These are phyloP conservation scores for Melinaea marsaeus DNA, from an alignment of 2,888 invertebrate species.

Conservation along the genomic window DNA sequence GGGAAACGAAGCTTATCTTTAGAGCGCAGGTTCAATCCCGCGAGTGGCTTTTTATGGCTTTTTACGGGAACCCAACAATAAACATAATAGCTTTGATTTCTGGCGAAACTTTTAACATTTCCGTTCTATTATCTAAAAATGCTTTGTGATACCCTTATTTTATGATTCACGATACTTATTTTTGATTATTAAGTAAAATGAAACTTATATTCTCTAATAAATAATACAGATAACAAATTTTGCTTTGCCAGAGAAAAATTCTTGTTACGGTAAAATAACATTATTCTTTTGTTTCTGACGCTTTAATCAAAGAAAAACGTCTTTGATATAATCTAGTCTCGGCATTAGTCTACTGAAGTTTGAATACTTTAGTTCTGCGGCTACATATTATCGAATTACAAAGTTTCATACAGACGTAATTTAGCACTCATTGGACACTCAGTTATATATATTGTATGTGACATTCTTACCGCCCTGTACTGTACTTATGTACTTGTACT, in stretches of 20 bases:
- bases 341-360: slow-evolving; percentile 3
- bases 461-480: too few species aligned
- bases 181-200: slow-evolving; percentile 5
- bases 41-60: slow-evolving; percentile 23
- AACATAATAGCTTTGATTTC: slow-evolving; percentile 33
- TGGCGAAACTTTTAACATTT: slow-evolving; percentile 30
- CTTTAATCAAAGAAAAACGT: too few species aligned
- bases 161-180: slow-evolving; percentile 14
- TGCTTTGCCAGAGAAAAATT: not conserved
- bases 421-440: too few species aligned
- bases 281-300: not conserved
- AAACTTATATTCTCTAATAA: not conserved
- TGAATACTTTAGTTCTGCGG: not conserved
- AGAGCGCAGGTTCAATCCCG: slow-evolving; percentile 32
- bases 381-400: not conserved
- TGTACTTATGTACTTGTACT: too few species aligned
- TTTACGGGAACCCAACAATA: slow-evolving; percentile 24
- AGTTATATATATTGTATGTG: too few species aligned
- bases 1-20: slow-evolving; percentile 33
- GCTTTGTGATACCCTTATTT: slow-evolving; percentile 18
- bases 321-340: not conserved
- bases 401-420: too few species aligned
- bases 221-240: not conserved
- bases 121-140: slow-evolving; percentile 23
- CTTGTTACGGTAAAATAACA: not conserved